These are phyloP conservation scores for Montipora capitata DNA, from an alignment of 92 coral and sea anemone species.

Conservation along the genomic window DNA sequence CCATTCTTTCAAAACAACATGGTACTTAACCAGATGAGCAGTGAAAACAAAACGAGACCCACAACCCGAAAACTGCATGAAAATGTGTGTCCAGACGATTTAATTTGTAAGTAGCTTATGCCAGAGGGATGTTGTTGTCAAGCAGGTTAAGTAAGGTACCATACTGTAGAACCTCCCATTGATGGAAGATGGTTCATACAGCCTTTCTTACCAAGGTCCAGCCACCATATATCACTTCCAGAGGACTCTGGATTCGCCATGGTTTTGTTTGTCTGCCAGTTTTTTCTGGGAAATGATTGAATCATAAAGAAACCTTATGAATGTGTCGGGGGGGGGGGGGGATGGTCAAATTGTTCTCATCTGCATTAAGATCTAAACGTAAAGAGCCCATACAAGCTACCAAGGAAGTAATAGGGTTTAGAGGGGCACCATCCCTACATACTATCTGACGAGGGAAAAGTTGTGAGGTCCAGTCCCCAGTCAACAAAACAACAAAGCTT, in stretches of 20 bases:
- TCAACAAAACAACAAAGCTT: conserved; percentile 65
- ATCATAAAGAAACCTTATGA: too few species aligned
- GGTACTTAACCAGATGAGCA: conserved; percentile 39
- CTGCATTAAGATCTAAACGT: conserved; percentile 46
- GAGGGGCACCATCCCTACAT: conserved; percentile 19
- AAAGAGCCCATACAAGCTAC: conserved; percentile 65
- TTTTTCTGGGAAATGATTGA: too few species aligned
- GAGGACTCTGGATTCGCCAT: conserved; percentile 60
- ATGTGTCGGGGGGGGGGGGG: too few species aligned
- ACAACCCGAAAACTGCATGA: conserved; percentile 47
- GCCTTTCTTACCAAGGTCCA: too few species aligned
- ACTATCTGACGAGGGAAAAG: conserved; percentile 59
- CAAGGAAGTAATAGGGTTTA: conserved; percentile 42
- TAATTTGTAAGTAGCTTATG: conserved; percentile 32
- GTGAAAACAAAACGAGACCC: conserved; percentile 48
- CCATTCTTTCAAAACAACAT: conserved; percentile 25
- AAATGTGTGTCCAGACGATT: conserved; percentile 39
- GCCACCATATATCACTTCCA: too few species aligned
- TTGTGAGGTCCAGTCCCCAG: conserved; percentile 75
- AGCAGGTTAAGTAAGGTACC: conserved; percentile 41
- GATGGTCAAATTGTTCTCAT: too few species aligned
- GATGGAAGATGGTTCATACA: conserved; percentile 14
- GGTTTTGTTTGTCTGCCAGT: conserved; percentile 71
- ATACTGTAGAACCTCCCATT: conserved; percentile 50
- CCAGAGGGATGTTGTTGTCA: conserved; percentile 41